phyloP scores from a whole-genome alignment of 2,888 invertebrate genomes.

The Abrostola tripartita region DNA sequence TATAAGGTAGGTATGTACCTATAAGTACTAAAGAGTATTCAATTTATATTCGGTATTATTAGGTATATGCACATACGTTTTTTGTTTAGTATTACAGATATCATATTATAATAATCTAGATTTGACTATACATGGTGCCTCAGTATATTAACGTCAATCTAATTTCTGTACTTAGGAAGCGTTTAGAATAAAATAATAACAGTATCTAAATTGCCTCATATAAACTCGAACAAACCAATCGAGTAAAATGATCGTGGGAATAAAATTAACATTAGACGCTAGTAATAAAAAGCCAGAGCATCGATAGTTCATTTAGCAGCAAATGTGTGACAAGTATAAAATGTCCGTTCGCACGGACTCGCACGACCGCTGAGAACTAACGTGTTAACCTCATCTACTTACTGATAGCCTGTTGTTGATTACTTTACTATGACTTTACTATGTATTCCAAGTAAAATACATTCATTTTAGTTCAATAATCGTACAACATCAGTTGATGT shows the following conservation, averaged over 20 bases:
- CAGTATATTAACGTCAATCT: no score
- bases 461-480: constrained; percentile 38
- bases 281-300: constrained; percentile 47
- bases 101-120: no score
- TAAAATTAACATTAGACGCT: constrained; percentile 35
- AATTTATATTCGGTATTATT: no score
- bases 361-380: constrained; percentile 68
- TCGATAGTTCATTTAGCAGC: constrained; percentile 43
- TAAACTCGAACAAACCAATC: constrained; percentile 12
- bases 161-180: no score
- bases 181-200: not conserved
- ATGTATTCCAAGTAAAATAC: constrained; percentile 42
- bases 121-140: no score
- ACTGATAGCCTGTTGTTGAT: constrained; percentile 45
- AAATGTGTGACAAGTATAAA: constrained; percentile 71
- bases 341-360: constrained; percentile 72
- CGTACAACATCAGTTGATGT: constrained; percentile 17
- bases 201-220: not conserved
- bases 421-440: constrained; percentile 35
- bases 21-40: no score
- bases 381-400: constrained; percentile 50
- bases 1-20: no score
- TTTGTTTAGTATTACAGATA: no score
- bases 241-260: constrained; percentile 23
- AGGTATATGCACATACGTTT: no score